A percentile compares a stretch with the other conserved stretches of the same genome.
These are phyloP conservation scores for Drosophila lacicola DNA, from an alignment of 2,888 invertebrate species.

Conservation along the genomic window DNA sequence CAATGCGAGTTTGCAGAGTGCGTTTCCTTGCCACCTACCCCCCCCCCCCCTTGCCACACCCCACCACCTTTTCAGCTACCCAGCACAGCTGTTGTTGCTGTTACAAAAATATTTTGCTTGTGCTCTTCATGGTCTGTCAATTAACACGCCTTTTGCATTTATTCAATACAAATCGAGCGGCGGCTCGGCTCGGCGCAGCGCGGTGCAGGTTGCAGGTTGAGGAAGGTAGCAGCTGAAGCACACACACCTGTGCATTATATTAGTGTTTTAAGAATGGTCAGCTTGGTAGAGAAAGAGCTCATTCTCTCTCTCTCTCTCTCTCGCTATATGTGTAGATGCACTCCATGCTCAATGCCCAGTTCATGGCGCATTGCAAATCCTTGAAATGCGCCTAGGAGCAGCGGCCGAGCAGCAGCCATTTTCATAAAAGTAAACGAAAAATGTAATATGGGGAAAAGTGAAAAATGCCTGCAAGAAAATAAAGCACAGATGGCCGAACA, in stretches of 20 bases:
- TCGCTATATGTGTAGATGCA: background rate
- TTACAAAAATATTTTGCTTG: conserved; percentile 64
- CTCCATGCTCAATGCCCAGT: conserved; percentile 41
- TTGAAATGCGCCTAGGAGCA: conserved; percentile 46
- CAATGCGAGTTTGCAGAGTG: conserved; percentile 22
- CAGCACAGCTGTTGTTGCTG: conserved; percentile 22
- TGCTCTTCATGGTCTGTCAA: conserved; percentile 80
- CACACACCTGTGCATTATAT: conserved; percentile 70
- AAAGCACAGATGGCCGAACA: conserved; percentile 34
- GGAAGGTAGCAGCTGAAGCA: conserved; percentile 17
- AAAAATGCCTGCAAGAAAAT: conserved; percentile 54
- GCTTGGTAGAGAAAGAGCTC: conserved; percentile 6
- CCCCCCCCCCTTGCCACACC: background rate
- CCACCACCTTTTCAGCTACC: background rate
- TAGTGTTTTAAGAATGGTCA: conserved; percentile 64
- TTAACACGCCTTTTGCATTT: conserved; percentile 81
- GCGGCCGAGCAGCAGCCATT: conserved; percentile 46
- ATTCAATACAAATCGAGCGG: conserved; percentile 78
- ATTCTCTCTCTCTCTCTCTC: background rate
- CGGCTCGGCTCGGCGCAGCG: conserved; percentile 1
- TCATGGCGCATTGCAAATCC: conserved; percentile 75
- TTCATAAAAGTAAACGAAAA: conserved; percentile 75
- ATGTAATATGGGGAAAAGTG: conserved; percentile 32
- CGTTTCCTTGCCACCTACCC: background rate
- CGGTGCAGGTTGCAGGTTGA: background rate